These are phyloP conservation scores for Metaphire vulgaris DNA, from an alignment of 1,140 invertebrate species.

Conservation along the genomic window DNA sequence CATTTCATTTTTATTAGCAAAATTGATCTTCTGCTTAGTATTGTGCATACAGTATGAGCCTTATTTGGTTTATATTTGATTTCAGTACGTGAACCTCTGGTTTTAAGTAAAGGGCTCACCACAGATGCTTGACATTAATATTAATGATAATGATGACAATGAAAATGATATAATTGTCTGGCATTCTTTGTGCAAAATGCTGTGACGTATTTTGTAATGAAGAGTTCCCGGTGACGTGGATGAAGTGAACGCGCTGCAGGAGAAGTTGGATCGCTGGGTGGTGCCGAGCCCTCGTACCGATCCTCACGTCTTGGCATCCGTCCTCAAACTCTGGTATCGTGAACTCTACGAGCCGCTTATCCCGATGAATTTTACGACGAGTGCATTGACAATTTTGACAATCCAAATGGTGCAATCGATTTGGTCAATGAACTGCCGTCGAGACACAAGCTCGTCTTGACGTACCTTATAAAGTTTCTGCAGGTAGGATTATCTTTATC, in stretches of 20 bases:
- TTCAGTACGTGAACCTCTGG: too few relatives aligned
- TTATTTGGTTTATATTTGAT: too few relatives aligned
- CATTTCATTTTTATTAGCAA: too few relatives aligned
- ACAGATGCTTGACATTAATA: too few relatives aligned
- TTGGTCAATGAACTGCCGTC: conserved; percentile 65
- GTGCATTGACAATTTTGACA: conserved; percentile 63
- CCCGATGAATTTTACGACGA: conserved; percentile 79
- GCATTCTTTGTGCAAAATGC: too few relatives aligned
- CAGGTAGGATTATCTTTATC: too few relatives aligned
- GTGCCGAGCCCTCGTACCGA: conserved; percentile 60
- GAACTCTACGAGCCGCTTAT: conserved; percentile 92
- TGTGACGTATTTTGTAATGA: too few relatives aligned
- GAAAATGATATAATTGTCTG: too few relatives aligned
- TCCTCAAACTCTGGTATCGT: conserved; percentile 93
- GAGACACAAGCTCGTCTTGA: conserved; percentile 70
- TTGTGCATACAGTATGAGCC: too few relatives aligned
- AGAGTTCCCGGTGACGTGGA: conserved; percentile 91
- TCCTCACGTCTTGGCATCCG: conserved; percentile 86
- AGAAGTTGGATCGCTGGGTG: conserved; percentile 83
- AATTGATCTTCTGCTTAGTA: too few relatives aligned
- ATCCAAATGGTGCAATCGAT: conserved; percentile 66
- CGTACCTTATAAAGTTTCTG: conserved; percentile 86
- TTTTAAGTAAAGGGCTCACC: too few relatives aligned
- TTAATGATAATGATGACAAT: too few relatives aligned
- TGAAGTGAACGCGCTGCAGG: conserved; percentile 77